These are phyloP conservation scores for Tinea trinotella DNA, from an alignment of 2,888 invertebrate species.

Conservation along the genomic window DNA sequence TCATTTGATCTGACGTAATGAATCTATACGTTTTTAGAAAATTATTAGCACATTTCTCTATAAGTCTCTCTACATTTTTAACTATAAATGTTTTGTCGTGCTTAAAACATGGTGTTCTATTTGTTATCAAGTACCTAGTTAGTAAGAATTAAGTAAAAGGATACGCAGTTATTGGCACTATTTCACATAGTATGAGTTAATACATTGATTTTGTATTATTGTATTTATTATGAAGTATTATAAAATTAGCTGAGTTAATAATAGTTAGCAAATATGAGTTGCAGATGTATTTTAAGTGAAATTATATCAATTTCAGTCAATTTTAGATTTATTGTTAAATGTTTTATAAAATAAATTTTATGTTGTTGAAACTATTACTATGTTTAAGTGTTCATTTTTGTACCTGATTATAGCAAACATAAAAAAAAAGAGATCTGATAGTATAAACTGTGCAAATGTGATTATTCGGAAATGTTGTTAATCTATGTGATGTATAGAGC, in stretches of 20 bases:
- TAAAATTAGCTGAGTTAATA: slow-evolving; percentile 10
- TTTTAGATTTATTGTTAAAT: slow-evolving; percentile 54
- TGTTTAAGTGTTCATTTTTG: slow-evolving; percentile 13
- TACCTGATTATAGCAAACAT: slow-evolving; percentile 1
- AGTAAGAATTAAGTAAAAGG: slow-evolving; percentile 67
- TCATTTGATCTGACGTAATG: slow-evolving; percentile 59
- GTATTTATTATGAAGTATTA: slow-evolving; percentile 4
- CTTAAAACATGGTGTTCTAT: slow-evolving; percentile 73
- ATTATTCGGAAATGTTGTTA: slow-evolving; percentile 11
- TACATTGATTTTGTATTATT: slow-evolving; percentile 9
- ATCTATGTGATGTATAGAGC: slow-evolving; percentile 37
- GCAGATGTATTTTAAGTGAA: slow-evolving; percentile 47
- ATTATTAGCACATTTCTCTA: slow-evolving; percentile 73
- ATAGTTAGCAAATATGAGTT: slow-evolving; percentile 27
- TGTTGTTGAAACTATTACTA: neutral
- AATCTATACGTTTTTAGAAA: slow-evolving; percentile 59
- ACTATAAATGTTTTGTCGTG: slow-evolving; percentile 75
- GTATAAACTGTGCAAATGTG: slow-evolving; percentile 18
- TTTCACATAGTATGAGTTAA: too few relatives aligned
- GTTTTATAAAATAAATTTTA: slow-evolving; percentile 17
- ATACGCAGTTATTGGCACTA: slow-evolving; percentile 73
- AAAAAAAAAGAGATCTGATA: neutral
- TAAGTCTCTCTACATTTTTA: slow-evolving; percentile 74
- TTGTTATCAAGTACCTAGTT: slow-evolving; percentile 73
- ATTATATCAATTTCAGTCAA: slow-evolving; percentile 70